phyloP scores from a whole-genome alignment of 2,797 vertebrate genomes.

The Peromyscus melanophrys region DNA sequence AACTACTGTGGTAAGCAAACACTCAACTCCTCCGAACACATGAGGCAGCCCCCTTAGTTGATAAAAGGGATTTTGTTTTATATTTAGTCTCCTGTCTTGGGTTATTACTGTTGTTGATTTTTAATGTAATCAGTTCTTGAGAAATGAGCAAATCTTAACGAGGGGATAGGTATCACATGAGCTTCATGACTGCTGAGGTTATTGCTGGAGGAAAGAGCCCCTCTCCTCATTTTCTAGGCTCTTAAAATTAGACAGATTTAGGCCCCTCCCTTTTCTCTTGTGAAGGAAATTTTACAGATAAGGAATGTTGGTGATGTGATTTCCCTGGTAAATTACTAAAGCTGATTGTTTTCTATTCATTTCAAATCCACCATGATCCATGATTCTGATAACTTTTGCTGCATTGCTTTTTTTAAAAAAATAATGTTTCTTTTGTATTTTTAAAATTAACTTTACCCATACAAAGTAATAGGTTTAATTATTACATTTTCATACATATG shows the following conservation, averaged over 20 bases:
- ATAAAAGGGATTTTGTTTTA: background rate
- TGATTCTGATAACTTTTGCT: background rate
- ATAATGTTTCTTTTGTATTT: background rate
- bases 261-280: background rate
- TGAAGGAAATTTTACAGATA: background rate
- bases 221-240: background rate
- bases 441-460: background rate
- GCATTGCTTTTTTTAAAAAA: background rate
- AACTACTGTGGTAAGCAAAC: constrained; percentile 65
- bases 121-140: background rate
- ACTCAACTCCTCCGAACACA: background rate
- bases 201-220: background rate
- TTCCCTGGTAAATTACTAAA: background rate
- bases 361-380: background rate
- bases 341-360: background rate
- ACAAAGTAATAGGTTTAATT: background rate
- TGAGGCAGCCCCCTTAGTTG: background rate
- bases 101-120: background rate
- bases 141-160: background rate
- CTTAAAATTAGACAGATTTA: background rate
- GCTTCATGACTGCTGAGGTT: background rate
- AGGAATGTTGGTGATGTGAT: background rate
- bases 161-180: background rate
- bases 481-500: background rate
- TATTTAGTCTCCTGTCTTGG: background rate